Conservation (phyloP, 2,888 invertebrate species). For the Agrochola macilenta region DNA sequence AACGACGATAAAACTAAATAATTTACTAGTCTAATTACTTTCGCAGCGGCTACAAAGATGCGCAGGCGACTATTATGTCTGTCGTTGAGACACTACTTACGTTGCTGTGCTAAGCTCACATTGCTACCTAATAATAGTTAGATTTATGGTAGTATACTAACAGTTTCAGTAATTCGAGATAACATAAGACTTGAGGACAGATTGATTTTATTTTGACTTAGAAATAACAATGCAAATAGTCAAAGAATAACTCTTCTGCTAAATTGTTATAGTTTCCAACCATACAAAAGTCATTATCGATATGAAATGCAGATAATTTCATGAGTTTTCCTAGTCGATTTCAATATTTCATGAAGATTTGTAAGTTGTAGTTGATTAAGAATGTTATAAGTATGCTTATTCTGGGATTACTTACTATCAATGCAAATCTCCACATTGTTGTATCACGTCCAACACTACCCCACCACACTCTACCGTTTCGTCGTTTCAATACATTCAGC, state of each 20-base stretch:
- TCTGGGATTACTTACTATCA: neutral
- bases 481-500: constrained; percentile 21
- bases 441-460: neutral
- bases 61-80: constrained; percentile 21
- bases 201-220: neutral
- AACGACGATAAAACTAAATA: neutral
- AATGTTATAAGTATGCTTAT: no score
- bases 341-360: neutral
- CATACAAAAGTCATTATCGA: neutral
- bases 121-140: constrained; percentile 29
- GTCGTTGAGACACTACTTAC: constrained; percentile 11
- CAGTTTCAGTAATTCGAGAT: constrained; percentile 11
- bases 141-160: constrained; percentile 12
- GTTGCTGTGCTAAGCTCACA: neutral
- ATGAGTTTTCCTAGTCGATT: neutral
- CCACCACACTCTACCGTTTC: neutral
- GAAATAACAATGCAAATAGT: neutral
- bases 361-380: no score
- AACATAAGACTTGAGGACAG: neutral
- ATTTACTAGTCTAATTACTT: constrained; percentile 7
- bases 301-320: neutral
- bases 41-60: constrained; percentile 18
- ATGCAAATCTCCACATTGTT: neutral
- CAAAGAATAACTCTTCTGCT: neutral
- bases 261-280: neutral